A percentile compares a stretch with the other conserved stretches of the same genome.
Evolutionary conservation across 2,888 invertebrate species (phyloP).

Genomic region (Tipula lateralis): DNA sequence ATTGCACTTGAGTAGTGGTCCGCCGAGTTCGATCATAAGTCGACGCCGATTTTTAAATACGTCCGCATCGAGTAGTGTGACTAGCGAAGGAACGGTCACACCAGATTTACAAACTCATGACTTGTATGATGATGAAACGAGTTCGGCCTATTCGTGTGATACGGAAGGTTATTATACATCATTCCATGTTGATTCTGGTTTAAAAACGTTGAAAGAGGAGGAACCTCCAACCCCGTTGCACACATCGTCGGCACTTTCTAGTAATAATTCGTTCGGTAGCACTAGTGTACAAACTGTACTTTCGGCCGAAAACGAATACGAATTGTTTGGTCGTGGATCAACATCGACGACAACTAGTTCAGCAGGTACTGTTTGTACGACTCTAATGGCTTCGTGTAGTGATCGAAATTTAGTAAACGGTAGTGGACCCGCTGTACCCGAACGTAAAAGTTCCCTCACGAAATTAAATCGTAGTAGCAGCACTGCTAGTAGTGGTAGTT

Average conservation of each 20-base stretch:
- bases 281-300: conserved; percentile 65
- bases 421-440: conserved; percentile 74
- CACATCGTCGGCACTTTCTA: conserved; percentile 59
- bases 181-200: conserved; percentile 92
- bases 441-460: conserved; percentile 71
- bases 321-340: conserved; percentile 85
- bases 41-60: conserved; percentile 63
- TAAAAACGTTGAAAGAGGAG: conserved; percentile 78
- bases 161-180: conserved; percentile 97
- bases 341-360: conserved; percentile 88
- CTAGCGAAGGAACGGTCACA: conserved; percentile 78
- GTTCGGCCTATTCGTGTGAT: conserved; percentile 91
- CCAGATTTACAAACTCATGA: conserved; percentile 74
- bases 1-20: conserved; percentile 52
- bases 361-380: conserved; percentile 84
- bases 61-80: conserved; percentile 76
- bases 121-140: conserved; percentile 79
- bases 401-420: conserved; percentile 54
- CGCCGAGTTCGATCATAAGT: conserved; percentile 66
- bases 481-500: conserved; percentile 53
- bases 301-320: conserved; percentile 82
- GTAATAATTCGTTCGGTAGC: conserved; percentile 63
- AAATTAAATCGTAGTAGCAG: conserved; percentile 56
- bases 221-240: conserved; percentile 69
- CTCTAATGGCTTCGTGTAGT: conserved; percentile 65